Conservation (phyloP, 2,113 vertebrate genomes). For the Silurus asotus region DNA sequence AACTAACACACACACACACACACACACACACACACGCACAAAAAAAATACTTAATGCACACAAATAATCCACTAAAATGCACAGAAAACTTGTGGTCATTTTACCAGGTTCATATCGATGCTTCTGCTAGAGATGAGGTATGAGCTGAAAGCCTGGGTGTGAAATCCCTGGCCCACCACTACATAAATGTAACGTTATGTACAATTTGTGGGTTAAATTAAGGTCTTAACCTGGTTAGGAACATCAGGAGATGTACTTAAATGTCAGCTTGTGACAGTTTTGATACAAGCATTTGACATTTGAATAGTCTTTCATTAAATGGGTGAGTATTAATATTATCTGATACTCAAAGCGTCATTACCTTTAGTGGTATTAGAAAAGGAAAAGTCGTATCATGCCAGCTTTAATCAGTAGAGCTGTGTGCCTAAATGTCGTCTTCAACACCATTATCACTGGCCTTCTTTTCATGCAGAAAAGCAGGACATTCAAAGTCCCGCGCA, state of each 20-base stretch:
- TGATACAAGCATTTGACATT: background rate
- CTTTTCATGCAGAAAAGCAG: too few species aligned
- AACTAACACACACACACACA: too few species aligned
- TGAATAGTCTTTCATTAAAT: background rate
- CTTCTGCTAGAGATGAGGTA: too few species aligned
- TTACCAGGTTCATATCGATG: too few species aligned
- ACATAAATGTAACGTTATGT: too few species aligned
- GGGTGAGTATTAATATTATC: background rate
- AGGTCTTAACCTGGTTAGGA: background rate
- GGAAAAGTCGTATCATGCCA: background rate
- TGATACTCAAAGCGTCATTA: background rate
- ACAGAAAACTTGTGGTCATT: too few species aligned
- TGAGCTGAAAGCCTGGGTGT: too few species aligned
- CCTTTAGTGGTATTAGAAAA: background rate
- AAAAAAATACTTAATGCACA: too few species aligned
- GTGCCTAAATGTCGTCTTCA: background rate
- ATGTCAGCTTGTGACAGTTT: background rate
- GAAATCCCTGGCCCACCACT: too few species aligned
- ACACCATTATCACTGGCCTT: background rate
- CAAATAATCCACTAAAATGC: too few species aligned
- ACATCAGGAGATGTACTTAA: background rate
- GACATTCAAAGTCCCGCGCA: background rate
- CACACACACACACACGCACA: too few species aligned
- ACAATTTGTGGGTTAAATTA: background rate
- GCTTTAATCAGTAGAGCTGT: background rate